phyloP scores from a whole-genome alignment of 2,797 vertebrate genomes.

The Poecilia picta region DNA sequence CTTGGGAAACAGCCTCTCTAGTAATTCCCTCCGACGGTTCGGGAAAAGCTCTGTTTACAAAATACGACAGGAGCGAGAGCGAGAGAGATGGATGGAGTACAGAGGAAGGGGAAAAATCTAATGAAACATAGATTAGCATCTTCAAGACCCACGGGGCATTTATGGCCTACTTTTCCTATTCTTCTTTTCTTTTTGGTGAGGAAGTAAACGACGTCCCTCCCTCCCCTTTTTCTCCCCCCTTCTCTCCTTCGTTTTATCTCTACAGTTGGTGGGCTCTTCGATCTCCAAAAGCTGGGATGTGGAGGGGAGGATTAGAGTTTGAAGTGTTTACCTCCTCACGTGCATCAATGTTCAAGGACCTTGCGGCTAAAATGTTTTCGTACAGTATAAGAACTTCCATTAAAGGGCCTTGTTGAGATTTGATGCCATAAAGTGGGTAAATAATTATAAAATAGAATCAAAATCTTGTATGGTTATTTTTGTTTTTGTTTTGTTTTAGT shows the following conservation, averaged over 20 bases:
- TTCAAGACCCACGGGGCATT: slow-evolving; percentile 70
- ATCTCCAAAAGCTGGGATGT: slow-evolving; percentile 39
- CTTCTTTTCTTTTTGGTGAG: slow-evolving; percentile 48
- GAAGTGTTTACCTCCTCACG: slow-evolving; percentile 7
- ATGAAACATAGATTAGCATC: slow-evolving; percentile 85
- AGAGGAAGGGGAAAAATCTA: slow-evolving; percentile 66
- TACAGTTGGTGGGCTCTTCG: slow-evolving; percentile 40
- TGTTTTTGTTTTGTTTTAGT: background rate
- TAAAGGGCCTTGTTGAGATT: background rate
- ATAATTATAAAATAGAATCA: background rate
- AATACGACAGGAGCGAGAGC: slow-evolving; percentile 62
- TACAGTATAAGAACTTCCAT: background rate
- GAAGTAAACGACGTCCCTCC: slow-evolving; percentile 66
- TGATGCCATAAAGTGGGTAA: background rate
- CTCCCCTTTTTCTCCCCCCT: slow-evolving; percentile 19
- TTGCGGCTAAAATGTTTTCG: background rate
- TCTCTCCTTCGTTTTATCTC: slow-evolving; percentile 57
- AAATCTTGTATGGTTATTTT: background rate
- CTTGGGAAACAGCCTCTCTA: slow-evolving; percentile 68
- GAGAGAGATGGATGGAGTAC: slow-evolving; percentile 30
- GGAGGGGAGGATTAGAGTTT: slow-evolving; percentile 31
- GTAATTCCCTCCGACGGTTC: slow-evolving; percentile 75
- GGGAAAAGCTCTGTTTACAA: slow-evolving; percentile 80
- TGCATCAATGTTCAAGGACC: background rate
- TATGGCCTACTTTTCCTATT: slow-evolving; percentile 81